Evolutionary conservation across 2,113 vertebrate genomes (phyloP).

Genomic region (Copsychus sechellarum): DNA sequence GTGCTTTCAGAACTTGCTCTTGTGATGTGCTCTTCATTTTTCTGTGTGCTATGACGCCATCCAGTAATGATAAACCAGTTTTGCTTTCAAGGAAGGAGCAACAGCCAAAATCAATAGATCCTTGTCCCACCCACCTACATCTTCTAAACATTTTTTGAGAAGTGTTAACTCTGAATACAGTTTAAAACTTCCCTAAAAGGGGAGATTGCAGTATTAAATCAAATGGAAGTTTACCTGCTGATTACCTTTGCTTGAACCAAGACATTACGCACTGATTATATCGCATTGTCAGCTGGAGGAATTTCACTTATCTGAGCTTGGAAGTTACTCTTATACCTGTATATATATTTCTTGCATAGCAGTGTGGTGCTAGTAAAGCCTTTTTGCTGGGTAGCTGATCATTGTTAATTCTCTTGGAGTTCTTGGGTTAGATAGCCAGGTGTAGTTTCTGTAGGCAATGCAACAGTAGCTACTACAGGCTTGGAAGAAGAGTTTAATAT

Average conservation of each 20-base stretch:
- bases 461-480: not conserved
- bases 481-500: not conserved
- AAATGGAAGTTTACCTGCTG: not conserved
- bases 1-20: not conserved
- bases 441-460: not conserved
- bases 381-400: not conserved
- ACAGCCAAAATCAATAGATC: not conserved
- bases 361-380: not conserved
- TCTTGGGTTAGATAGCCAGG: not conserved
- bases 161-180: not conserved
- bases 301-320: not conserved
- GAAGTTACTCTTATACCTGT: not conserved
- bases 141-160: not conserved
- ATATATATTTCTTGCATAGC: not conserved
- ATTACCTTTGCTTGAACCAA: not conserved
- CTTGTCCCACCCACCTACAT: not conserved
- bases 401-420: not conserved
- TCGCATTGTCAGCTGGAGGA: rapidly evolving
- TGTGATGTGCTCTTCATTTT: not conserved
- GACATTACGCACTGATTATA: not conserved
- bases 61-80: not conserved
- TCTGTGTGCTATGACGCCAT: rapidly evolving
- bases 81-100: not conserved
- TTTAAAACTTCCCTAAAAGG: not conserved
- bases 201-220: not conserved